Evolutionary conservation across 1,140 invertebrate species (phyloP), one percentile per base, ranked within the genome.

Genomic region (Drosophila tristis): DNA sequence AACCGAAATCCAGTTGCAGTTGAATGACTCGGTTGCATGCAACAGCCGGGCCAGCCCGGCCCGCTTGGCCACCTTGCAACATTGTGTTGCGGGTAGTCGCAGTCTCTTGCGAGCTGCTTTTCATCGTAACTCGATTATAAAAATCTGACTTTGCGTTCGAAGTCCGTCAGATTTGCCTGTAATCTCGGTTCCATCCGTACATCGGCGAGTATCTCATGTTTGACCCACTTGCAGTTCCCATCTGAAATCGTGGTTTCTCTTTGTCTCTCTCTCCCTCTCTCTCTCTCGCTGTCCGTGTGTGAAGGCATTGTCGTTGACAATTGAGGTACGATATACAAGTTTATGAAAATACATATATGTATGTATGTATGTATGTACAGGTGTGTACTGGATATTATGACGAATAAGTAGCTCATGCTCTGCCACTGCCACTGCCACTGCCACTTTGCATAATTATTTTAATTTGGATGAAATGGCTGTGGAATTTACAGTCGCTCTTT

Each of bases 1-100:
- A 76, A 79, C 82, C 78, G 78, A 87, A 87, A 84, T 89, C 71
- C 84, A 89, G 65, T 89, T 80, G 68, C 79, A 87, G 76, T 89
- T 87, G 71, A 89, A 87, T 77, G 76, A 87, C 78, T 87, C 53
- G 67, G 59, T 75, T 71, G 77, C 68, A 78, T 78, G 64, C 58
- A 67, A 50, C 62, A 63, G 57, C 53, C 49, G 57, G 55, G 31
- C 68, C 48, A 59, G 63, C 54, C 53, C 49, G 57, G 55, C 44
- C 64, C 48, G 62, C 62, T 58, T 62, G 62, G 76, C 64, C 54
- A 13, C 35, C 13, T 77, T 66, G 62, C 73, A 76, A 73, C 59
- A 67, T 61, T 56, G 58, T 78, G n/a, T 35, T 50, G 48, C 50
- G 64, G 50, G 16, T 51, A 51, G 25, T 35, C 29, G 25, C 26